Percentiles rank a stretch among this genome's conserved stretches.
phyloP scores from a whole-genome alignment of 2,888 invertebrate species.

The Willowsia nigromaculata region DNA sequence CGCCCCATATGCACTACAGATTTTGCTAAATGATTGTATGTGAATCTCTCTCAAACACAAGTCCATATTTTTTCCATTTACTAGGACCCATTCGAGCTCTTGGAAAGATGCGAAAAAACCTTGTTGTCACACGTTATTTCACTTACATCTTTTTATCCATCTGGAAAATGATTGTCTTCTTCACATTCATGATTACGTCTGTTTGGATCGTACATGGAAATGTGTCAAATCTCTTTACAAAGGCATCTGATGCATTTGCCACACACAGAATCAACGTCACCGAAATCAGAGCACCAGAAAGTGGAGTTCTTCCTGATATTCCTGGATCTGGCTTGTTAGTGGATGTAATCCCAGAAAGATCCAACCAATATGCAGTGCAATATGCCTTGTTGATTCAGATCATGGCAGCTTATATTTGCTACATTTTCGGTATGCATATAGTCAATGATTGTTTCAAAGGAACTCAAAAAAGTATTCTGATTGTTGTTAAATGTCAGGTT shows the following conservation, averaged over 20 bases:
- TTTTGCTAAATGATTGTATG: too few species aligned
- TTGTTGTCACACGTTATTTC: slow-evolving; percentile 89
- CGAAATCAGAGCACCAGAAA: slow-evolving; percentile 81
- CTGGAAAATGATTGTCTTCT: slow-evolving; percentile 93
- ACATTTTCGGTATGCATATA: slow-evolving; percentile 86
- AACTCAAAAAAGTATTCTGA: not conserved
- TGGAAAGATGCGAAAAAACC: slow-evolving; percentile 89
- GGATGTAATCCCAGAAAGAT: slow-evolving; percentile 76
- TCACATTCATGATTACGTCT: slow-evolving; percentile 84
- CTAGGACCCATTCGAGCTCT: slow-evolving; percentile 81
- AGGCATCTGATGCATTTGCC: slow-evolving; percentile 88
- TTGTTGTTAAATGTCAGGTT: not conserved
- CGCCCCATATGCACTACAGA: not conserved
- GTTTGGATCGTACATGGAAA: slow-evolving; percentile 88
- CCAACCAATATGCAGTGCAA: slow-evolving; percentile 72
- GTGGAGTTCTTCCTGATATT: slow-evolving; percentile 85
- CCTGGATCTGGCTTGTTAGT: slow-evolving; percentile 84
- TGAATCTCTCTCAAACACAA: too few species aligned
- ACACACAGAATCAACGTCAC: slow-evolving; percentile 89
- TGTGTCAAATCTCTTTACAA: slow-evolving; percentile 88
- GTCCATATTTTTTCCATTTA: too few species aligned
- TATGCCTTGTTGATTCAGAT: slow-evolving; percentile 86
- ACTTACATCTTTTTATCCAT: slow-evolving; percentile 93
- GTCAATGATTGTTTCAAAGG: not conserved
- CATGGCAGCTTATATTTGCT: slow-evolving; percentile 91